Evolutionary conservation across 2,797 vertebrate species (phyloP), one percentile per base, ranked within the genome.

Genomic region (Sebastes hopkinsi): DNA sequence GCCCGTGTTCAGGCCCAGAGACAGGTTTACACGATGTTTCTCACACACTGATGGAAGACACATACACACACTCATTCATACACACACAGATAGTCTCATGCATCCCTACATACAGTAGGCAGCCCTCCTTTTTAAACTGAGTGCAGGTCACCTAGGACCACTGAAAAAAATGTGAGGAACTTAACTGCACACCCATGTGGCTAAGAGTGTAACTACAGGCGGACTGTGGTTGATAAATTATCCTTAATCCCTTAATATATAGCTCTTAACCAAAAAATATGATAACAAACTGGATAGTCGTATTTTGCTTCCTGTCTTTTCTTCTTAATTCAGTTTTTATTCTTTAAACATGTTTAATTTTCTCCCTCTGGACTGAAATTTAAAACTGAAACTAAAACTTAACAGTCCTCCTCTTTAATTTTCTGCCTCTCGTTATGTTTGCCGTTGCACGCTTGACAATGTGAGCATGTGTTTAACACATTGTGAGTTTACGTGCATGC

Each of bases 1-100:
- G 88, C 88, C 8, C 93, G 93, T 12, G 80, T 85, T 87, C 91
- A 94, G 89, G 94, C 95, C 66, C 95, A 94, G 75, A 92, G 83
- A 92, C 86, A 95, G 95, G 94, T 95, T 87, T 29, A 91, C 72
- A 22, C 52, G 55, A 81, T 58, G 46, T 67, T 71, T 36, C 12
- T 52, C 70, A 58, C 73, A 72, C 58, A 32, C 23, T 58, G 27
- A 62, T 67, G 3, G 29, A 67, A 61, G 77, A 23, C 66, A 75
- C 25, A 75, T 52, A n/a, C 0, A 52, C 20, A 23, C 66, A 75
- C 13, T 38, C 13, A 38, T 3, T 38, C 36, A 38, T 14, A 38
- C 36, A 38, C 36, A 75, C 30, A 59, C 22, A 74, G 1, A 80
- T 8, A 62, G 5, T 20, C 8, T 16, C 46, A 73, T 32, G 5